These are phyloP conservation scores for Campylomormyrus tamandua DNA, from an alignment of 2,113 vertebrate species.

Conservation along the genomic window DNA sequence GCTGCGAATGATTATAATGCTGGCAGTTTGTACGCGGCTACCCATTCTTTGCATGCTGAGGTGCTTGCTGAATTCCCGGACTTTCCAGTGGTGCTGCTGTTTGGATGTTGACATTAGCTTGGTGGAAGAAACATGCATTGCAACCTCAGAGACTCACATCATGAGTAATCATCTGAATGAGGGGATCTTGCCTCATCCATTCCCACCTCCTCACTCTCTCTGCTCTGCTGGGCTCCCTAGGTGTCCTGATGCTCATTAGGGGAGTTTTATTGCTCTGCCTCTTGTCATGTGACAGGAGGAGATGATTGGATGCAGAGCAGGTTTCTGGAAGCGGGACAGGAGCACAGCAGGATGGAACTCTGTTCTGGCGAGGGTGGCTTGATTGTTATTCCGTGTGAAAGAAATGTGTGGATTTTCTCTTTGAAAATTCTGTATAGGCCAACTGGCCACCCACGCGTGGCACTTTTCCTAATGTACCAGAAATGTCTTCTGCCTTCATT, in stretches of 20 bases:
- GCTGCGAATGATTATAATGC: background rate
- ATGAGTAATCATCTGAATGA: background rate
- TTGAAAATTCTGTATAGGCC: background rate
- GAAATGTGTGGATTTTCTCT: conserved; percentile 5
- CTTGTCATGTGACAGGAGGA: conserved; percentile 12
- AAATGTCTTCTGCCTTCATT: background rate
- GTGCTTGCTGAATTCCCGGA: background rate
- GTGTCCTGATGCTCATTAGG: background rate
- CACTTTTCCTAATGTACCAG: background rate
- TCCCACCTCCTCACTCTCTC: background rate
- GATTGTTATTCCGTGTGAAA: conserved; percentile 15
- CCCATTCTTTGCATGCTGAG: background rate
- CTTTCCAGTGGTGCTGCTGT: background rate
- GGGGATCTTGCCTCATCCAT: background rate
- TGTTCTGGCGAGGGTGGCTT: background rate
- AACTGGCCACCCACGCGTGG: background rate
- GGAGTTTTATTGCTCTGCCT: background rate
- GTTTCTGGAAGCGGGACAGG: conserved; percentile 1
- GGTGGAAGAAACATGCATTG: background rate
- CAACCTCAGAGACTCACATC: background rate
- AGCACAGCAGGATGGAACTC: background rate
- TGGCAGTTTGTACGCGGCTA: background rate
- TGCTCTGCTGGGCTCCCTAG: background rate
- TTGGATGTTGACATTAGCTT: background rate
- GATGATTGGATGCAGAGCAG: conserved; percentile 2